Base-by-base conservation (phyloP, 2,888 invertebrate species). In the Xylota sylvarum region DNA sequence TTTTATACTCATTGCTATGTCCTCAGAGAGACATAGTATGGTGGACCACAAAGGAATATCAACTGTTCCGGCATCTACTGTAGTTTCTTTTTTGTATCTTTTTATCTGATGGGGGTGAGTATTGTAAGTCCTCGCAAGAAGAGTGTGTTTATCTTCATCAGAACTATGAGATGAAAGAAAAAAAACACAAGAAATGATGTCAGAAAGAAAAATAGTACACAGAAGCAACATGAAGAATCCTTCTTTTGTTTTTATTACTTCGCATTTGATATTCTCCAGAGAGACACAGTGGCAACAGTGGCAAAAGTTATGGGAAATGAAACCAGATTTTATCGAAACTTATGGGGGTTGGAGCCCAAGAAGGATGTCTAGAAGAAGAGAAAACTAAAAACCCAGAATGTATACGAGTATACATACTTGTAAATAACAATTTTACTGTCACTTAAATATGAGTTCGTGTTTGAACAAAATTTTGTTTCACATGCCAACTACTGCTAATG, bases 71-170 rank as follows among this genome's bases (percentile, higher is more conserved):
- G 64, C 46, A 79, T 70, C 48, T 37, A 65, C 72, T 64, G 56
- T 72, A 12, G 6, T 12, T n/a, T 12, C 10, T 19, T 52, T 43
- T 62, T 55, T 55, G 46, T 72, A 4, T 40, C 19, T 55, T 62
- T 64, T 50, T 67, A 40, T 73, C 48, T 56, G 48, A 48, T 17
- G 73, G 64, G 50, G 55, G 46, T 23, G 23, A 23, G 62, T 55
- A 78, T 70, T 62, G 43, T 40, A 27, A 37, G 37, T 37, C 52
- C 62, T 14, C 17, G 30, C 55, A 56, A 55, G 62, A 43, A 23
- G 17, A 27, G 19, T 37, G 48, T 56, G 76, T 64, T 80, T 80
- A 80, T 80, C 80, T 73, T 65, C 65, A 80, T 80, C 80, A 65
- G 73, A 56, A 62, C 35, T 37, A 50, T 10, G 67, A 52, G 17